Percentiles rank a stretch among this genome's conserved stretches.
Conservation (phyloP, 2,113 vertebrate species). For the Anseranas semipalmata region DNA sequence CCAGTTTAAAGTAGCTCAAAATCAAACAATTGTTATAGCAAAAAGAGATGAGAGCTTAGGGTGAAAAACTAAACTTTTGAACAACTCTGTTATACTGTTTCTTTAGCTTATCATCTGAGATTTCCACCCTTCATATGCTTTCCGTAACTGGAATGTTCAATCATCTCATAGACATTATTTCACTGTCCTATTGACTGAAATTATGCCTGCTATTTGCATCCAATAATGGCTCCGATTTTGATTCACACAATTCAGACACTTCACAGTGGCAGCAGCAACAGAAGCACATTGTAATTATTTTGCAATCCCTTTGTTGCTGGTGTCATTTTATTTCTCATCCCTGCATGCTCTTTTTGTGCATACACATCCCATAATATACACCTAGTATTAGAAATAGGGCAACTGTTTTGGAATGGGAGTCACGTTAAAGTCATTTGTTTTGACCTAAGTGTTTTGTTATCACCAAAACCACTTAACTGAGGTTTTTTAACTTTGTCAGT, state of each 20-base stretch:
- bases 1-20: background rate
- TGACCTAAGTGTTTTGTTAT: background rate
- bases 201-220: background rate
- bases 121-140: background rate
- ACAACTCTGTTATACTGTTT: background rate
- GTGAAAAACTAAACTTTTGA: background rate
- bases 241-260: slow-evolving; percentile 15
- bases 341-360: background rate
- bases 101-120: background rate
- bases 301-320: background rate
- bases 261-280: slow-evolving; percentile 1
- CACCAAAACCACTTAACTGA: background rate
- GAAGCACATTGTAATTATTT: slow-evolving; percentile 52
- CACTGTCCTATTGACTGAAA: slow-evolving; percentile 44
- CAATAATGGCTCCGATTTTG: slow-evolving; percentile 43
- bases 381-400: background rate
- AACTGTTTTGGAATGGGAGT: background rate
- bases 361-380: background rate
- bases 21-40: background rate
- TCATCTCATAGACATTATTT: slow-evolving; percentile 52
- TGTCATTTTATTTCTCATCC: slow-evolving; percentile 4
- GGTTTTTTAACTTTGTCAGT: background rate
- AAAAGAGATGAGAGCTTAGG: background rate
- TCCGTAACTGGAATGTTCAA: slow-evolving; percentile 46
- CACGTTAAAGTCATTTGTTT: background rate